Conservation (phyloP, 2,888 invertebrate genomes). For the Hirtodrosophila cameraria region DNA sequence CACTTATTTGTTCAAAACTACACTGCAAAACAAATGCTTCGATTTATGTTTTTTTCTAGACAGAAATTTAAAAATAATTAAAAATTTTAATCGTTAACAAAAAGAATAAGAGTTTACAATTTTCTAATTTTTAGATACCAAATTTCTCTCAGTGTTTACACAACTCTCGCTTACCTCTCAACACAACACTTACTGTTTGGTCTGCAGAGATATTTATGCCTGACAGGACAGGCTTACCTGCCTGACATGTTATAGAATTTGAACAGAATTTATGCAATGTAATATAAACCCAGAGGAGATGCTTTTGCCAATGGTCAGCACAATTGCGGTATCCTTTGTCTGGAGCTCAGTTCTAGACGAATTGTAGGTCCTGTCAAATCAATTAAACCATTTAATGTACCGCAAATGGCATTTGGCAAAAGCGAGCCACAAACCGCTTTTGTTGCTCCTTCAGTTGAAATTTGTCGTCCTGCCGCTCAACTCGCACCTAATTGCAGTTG, state of each 20-base stretch:
- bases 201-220: too few relatives aligned
- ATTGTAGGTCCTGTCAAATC: constrained; percentile 32
- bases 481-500: constrained; percentile 57
- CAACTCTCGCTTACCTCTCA: too few relatives aligned
- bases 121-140: too few relatives aligned
- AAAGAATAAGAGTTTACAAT: too few relatives aligned
- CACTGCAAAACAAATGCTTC: too few relatives aligned
- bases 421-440: too few relatives aligned
- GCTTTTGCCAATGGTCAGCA: constrained; percentile 2
- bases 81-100: too few relatives aligned
- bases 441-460: constrained; percentile 18
- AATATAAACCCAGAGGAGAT: constrained; percentile 48
- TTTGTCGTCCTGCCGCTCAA: constrained; percentile 11
- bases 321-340: constrained; percentile 23
- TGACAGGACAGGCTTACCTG: constrained; percentile 61
- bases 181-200: too few relatives aligned
- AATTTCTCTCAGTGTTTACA: too few relatives aligned
- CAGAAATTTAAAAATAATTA: too few relatives aligned
- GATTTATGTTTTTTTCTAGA: too few relatives aligned
- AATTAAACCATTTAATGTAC: constrained; percentile 61
- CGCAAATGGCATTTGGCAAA: constrained; percentile 15
- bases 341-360: constrained; percentile 37
- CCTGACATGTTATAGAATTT: constrained; percentile 61
- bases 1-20: constrained; percentile 34
- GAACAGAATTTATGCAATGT: constrained; percentile 66